phyloP scores from a whole-genome alignment of 2,113 vertebrate genomes.

The Oncorhynchus kisutch region DNA sequence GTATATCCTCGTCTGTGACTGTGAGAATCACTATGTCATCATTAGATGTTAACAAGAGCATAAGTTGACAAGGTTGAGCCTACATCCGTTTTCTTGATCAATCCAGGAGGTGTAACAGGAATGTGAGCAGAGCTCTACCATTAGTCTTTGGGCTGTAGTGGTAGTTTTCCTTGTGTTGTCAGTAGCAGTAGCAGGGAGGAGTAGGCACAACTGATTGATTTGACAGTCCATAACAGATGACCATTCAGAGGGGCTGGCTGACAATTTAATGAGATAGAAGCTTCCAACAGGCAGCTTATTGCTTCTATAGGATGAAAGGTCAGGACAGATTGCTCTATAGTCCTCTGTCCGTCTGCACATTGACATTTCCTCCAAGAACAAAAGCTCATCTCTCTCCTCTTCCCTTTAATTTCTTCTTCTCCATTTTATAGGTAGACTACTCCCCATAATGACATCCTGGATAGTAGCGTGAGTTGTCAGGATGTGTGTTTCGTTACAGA shows the following conservation, averaged over 20 bases:
- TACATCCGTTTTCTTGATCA: background rate
- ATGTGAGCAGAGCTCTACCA: background rate
- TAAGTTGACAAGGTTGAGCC: too few relatives aligned
- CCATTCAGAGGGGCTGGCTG: slow-evolving; percentile 11
- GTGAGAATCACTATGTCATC: too few relatives aligned
- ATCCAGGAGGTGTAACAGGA: background rate
- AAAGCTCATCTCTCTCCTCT: background rate
- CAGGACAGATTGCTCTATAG: background rate
- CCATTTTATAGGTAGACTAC: background rate
- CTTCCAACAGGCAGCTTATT: slow-evolving; percentile 13
- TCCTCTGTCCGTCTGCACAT: background rate
- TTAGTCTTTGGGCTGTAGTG: background rate
- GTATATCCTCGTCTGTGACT: too few relatives aligned
- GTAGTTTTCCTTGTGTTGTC: background rate
- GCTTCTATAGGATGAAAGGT: background rate
- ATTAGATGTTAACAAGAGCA: too few relatives aligned
- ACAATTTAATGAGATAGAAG: slow-evolving; percentile 34
- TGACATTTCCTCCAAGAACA: background rate
- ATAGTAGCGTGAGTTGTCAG: background rate
- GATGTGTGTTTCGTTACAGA: background rate
- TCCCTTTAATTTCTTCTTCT: background rate
- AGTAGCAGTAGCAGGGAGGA: background rate
- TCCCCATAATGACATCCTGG: background rate
- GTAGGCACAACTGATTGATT: slow-evolving; percentile 35
- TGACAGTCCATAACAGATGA: slow-evolving; percentile 24